Conservation (phyloP, 2,797 vertebrate species). For the Chiroxiphia lanceolata region DNA sequence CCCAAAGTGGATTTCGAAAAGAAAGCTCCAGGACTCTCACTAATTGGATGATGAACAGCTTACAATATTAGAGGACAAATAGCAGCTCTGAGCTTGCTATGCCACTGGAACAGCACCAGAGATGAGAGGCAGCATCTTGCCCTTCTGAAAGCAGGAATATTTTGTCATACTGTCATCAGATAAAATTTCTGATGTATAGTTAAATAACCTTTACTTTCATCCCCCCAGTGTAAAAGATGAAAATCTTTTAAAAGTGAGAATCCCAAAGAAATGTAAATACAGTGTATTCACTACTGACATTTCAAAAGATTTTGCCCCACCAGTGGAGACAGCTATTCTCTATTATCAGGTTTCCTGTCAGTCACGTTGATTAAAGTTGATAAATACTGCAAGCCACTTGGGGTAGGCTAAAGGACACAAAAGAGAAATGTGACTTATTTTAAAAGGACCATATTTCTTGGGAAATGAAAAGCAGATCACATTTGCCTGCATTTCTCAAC, state of each 20-base stretch:
- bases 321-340: slow-evolving; percentile 58
- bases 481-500: background rate
- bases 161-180: slow-evolving; percentile 48
- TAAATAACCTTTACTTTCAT: slow-evolving; percentile 76
- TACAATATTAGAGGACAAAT: background rate
- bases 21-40: background rate
- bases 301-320: slow-evolving; percentile 74
- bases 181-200: slow-evolving; percentile 62
- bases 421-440: slow-evolving; percentile 54
- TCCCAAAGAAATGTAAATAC: slow-evolving; percentile 79
- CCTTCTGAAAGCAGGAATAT: background rate
- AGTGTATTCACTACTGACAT: slow-evolving; percentile 72
- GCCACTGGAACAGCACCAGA: background rate
- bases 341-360: slow-evolving; percentile 76
- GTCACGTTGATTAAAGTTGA: slow-evolving; percentile 76
- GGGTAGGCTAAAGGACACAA: slow-evolving; percentile 57
- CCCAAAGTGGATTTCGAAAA: background rate
- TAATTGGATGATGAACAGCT: slow-evolving; percentile 8
- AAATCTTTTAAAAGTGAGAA: slow-evolving; percentile 70
- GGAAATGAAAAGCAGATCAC: slow-evolving; percentile 18
- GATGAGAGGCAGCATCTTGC: background rate
- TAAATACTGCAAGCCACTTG: slow-evolving; percentile 69
- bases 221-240: slow-evolving; percentile 62
- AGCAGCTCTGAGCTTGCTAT: background rate
- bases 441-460: slow-evolving; percentile 53